Base-by-base conservation (phyloP, 2,888 invertebrate species). In the Synergus gifuensis region DNA sequence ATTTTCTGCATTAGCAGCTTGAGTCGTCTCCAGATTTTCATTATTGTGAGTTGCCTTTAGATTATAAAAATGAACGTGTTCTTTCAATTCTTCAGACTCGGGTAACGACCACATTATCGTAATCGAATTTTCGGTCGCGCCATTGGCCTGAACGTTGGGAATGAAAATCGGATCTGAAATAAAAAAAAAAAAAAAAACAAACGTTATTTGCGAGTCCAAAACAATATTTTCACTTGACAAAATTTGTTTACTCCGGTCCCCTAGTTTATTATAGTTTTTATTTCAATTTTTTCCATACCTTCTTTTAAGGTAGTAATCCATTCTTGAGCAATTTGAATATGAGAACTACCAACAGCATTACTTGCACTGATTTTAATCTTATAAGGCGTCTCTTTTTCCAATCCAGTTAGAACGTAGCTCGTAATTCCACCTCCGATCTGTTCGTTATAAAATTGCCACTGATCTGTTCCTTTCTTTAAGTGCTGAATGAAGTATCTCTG, bases 41-140 rank as follows among this genome's bases (percentile, higher is more conserved):
- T 92, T 11, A 87, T 89, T 83, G 90, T 93, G 78, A 91, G 87
- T 90, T 5, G 95, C 95, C 83, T 95, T 94, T 62, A 97, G 90
- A 82, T 95, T 94, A 88, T 97, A 97, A 88, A 95, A 96, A 88
- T 97, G 96, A 76, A 97, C 95, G 86, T 95, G 95, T 82, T 95
- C 94, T 14, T 94, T 94, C 14, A 96, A 93, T 16, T 69, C 46
- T 28, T 95, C 93, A 0, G 93, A 91, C 0, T 95, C 94, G 0
- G 97, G 96, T 0, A 95, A 93, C 44, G 93, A 94, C 97, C 97
- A 97, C 0, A 96, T 96, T 76, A 98, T 95, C 0, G 97, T 97
- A 81, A 97, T 96, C 0, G 97, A 96, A 40, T 95, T 95, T 16
- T 93, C 93, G 8, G 94, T 94, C 18, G 93, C 94, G 2, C 94